Base-by-base conservation (phyloP, 2,888 invertebrate species). In the Willowsia nigromaculata region DNA sequence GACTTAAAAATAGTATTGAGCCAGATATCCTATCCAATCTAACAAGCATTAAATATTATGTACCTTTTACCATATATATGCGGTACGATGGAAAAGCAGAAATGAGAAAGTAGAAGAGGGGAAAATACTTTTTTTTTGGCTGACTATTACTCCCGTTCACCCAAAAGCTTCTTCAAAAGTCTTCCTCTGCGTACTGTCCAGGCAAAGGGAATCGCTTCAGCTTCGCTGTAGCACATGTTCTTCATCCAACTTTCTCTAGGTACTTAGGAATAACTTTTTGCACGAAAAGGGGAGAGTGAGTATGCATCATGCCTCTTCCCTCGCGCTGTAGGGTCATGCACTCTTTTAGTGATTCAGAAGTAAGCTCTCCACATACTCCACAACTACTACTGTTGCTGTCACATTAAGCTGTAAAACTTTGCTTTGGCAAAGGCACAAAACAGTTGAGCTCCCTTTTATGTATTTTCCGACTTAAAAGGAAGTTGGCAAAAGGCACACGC, bases 211-310 rank as follows among this genome's bases (percentile, higher is more conserved):
- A 9, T 37, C n/a, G 33, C 27, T 68, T 53, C 53, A 18, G 7
- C 13, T 53, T 40, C n/a, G 40, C 33, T 3, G 74, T 78, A 50
- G 76, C 65, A 65, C 78, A 85, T 85, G 84, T 15, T 71, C 59
- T 62, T 85, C 85, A 76, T 50, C 78, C 43, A 76, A 85, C 78
- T 76, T 85, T 85, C 59, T 30, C 40, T 85, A 33, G 50, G 33
- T 53, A 56, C 85, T 30, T 56, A 1, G 11, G 33, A 33, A n/a
- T 62, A 62, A 30, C 18, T 68, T n/a, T n/a, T 65, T 40, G n/a
- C 40, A n/a, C 4, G 27, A n/a, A 53, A 78, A 50, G 22, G 18
- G 33, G 53, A 78, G 27, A 37, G 30, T n/a, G 7, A 71, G 25
- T 3, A 18, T n/a, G 30, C 50, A 56, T n/a, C 76, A 84, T 76